A percentile compares a stretch with the other conserved stretches of the same genome.
These are phyloP conservation scores for Andrena bicolor DNA, from an alignment of 2,888 invertebrate species.

Conservation along the genomic window DNA sequence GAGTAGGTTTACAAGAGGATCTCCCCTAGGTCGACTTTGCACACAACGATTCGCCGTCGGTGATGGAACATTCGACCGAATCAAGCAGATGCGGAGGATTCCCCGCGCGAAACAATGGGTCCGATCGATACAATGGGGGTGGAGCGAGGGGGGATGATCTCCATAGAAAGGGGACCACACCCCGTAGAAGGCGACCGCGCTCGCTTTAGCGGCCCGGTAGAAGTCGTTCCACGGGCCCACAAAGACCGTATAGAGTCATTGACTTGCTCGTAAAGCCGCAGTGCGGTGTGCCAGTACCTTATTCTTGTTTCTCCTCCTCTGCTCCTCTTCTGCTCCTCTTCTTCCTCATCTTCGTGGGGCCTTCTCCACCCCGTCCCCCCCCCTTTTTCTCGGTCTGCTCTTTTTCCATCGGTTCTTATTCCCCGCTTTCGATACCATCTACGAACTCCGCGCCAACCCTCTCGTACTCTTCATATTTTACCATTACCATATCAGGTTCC, in stretches of 20 bases:
- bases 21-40: conserved; percentile 3
- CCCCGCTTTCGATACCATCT: conserved; percentile 76
- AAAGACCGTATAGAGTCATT: conserved; percentile 72
- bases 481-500: conserved; percentile 79
- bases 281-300: conserved; percentile 66
- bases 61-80: conserved; percentile 56
- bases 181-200: conserved; percentile 70
- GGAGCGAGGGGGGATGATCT: conserved; percentile 62
- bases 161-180: conserved; percentile 78
- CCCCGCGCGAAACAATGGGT: conserved; percentile 65
- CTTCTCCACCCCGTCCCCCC: conserved; percentile 29
- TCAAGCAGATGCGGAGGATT: conserved; percentile 64
- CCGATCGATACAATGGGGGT: conserved; percentile 62
- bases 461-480: conserved; percentile 76
- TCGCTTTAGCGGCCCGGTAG: conserved; percentile 57
- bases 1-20: neutral
- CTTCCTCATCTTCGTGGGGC: conserved; percentile 41
- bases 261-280: conserved; percentile 76
- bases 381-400: conserved; percentile 58
- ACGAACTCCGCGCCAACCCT: conserved; percentile 66
- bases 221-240: conserved; percentile 59
- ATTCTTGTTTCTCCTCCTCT: conserved; percentile 58
- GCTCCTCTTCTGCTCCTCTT: conserved; percentile 31
- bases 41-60: conserved; percentile 17
- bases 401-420: conserved; percentile 73